Evolutionary conservation across 2,113 vertebrate genomes (phyloP).

Genomic region (Ramphastos sulfuratus): DNA sequence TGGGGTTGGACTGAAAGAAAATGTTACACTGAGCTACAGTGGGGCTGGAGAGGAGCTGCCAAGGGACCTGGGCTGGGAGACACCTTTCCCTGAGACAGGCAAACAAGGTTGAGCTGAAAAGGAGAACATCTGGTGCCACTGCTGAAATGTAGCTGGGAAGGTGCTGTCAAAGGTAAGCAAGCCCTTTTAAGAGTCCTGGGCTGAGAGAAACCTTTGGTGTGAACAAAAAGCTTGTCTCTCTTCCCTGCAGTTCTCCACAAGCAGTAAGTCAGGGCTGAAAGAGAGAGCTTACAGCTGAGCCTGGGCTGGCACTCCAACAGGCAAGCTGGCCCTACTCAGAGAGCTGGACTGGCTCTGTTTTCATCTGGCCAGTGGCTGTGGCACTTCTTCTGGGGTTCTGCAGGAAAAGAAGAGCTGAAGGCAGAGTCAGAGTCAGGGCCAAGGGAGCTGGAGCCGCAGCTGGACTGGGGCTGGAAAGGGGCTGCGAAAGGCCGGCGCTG

Average conservation of each 20-base stretch:
- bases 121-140: neutral
- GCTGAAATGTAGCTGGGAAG: neutral
- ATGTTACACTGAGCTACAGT: neutral
- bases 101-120: rapidly evolving
- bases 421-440: neutral
- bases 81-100: neutral
- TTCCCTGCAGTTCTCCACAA: neutral
- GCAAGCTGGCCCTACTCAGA: neutral
- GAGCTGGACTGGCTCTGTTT: neutral
- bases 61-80: neutral
- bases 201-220: neutral
- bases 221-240: neutral
- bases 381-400: neutral
- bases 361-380: neutral
- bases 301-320: neutral
- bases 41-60: neutral
- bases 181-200: neutral
- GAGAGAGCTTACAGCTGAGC: neutral
- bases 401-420: neutral
- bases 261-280: neutral
- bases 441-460: neutral
- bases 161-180: neutral
- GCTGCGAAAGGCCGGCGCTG: neutral
- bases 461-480: neutral
- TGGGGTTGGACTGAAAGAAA: neutral